phyloP scores from a whole-genome alignment of 1,140 invertebrate species.

The Contarinia nasturtii region DNA sequence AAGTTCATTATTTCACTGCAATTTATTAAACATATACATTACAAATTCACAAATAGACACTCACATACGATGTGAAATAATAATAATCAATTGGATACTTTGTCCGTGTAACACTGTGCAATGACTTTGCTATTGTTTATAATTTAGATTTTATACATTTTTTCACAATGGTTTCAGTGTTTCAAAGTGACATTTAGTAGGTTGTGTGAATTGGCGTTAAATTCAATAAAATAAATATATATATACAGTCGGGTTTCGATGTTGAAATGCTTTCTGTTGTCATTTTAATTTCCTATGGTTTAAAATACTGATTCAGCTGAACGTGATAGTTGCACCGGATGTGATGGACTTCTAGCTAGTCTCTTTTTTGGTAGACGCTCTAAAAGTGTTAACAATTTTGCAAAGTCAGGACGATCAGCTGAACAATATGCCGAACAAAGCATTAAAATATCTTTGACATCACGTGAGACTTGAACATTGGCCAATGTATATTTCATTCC shows the following conservation, averaged over 20 bases:
- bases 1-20: background rate
- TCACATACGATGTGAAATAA: background rate
- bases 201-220: background rate
- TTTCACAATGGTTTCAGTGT: too few species aligned
- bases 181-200: background rate
- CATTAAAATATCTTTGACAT: conserved; percentile 97
- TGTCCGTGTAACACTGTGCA: background rate
- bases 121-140: background rate
- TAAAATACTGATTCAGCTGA: conserved; percentile 84
- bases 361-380: conserved; percentile 85
- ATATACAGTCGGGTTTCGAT: background rate
- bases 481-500: conserved; percentile 91
- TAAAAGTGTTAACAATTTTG: conserved; percentile 60
- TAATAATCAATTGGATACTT: background rate
- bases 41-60: background rate
- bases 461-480: conserved; percentile 82
- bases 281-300: background rate
- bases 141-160: background rate
- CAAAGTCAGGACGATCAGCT: conserved; percentile 76
- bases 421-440: conserved; percentile 82
- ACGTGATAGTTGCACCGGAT: conserved; percentile 83
- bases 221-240: background rate
- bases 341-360: conserved; percentile 88
- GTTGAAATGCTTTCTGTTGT: background rate
- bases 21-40: background rate